Evolutionary conservation across 2,113 vertebrate genomes (phyloP).

Genomic region (Psilopsiagon aymara): DNA sequence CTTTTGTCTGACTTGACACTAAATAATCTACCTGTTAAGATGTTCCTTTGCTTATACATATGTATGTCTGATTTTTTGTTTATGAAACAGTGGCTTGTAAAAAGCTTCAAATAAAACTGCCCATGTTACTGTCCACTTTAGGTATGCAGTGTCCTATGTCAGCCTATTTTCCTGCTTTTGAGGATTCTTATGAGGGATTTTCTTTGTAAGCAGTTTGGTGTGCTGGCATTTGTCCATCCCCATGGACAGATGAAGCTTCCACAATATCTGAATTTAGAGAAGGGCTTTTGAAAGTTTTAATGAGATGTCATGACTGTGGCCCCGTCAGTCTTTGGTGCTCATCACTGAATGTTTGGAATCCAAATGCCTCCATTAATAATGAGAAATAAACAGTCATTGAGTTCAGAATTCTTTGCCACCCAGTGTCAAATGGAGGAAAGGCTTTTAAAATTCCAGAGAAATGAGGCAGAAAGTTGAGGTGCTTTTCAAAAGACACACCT

Average conservation of each 20-base stretch:
- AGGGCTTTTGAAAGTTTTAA: slow-evolving; percentile 64
- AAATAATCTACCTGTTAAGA: neutral
- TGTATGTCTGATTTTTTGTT: neutral
- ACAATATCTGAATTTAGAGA: slow-evolving; percentile 36
- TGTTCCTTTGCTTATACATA: neutral
- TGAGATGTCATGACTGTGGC: slow-evolving; percentile 29
- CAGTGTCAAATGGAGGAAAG: neutral
- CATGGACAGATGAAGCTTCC: slow-evolving; percentile 13
- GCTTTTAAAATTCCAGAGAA: slow-evolving; percentile 45
- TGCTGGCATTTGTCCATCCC: slow-evolving; percentile 44
- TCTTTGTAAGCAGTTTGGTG: slow-evolving; percentile 44
- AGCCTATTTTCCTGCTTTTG: slow-evolving; percentile 19
- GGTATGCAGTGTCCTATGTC: neutral
- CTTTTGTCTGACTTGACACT: neutral
- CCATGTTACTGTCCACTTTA: neutral
- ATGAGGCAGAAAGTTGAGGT: slow-evolving; percentile 18
- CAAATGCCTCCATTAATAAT: slow-evolving; percentile 35
- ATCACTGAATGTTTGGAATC: slow-evolving; percentile 26
- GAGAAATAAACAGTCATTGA: slow-evolving; percentile 28
- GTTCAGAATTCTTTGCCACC: slow-evolving; percentile 5
- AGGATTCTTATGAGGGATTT: slow-evolving; percentile 13
- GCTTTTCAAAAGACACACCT: neutral
- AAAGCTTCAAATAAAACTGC: neutral
- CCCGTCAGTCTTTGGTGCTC: neutral
- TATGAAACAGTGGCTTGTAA: neutral